Conservation (phyloP, 1,140 invertebrate genomes). For the Drosophila orosa region DNA sequence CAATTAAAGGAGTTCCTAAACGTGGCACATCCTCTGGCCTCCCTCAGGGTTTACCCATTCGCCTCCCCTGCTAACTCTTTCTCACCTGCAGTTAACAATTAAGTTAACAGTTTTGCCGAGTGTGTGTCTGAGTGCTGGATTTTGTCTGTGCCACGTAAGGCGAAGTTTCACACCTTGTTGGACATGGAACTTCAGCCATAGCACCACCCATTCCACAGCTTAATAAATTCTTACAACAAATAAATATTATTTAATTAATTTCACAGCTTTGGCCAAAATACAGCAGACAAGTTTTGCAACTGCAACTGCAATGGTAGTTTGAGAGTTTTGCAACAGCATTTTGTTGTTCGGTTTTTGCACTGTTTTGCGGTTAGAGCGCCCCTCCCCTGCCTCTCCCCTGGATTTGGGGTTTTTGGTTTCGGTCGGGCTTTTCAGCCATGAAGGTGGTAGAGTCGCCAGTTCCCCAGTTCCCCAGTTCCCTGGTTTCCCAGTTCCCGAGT, state of each 20-base stretch:
- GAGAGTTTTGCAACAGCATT: conserved; percentile 46
- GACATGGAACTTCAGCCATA: conserved; percentile 12
- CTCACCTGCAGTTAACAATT: conserved; percentile 65
- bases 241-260: conserved; percentile 82
- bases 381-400: not conserved
- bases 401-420: conserved; percentile 41
- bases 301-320: conserved; percentile 40
- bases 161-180: conserved; percentile 47
- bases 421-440: conserved; percentile 23
- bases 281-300: conserved; percentile 39
- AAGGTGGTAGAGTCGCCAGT: conserved; percentile 8
- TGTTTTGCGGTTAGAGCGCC: conserved; percentile 51
- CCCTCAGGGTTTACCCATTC: not conserved
- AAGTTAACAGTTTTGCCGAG: conserved; percentile 67
- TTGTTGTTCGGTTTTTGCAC: conserved; percentile 47
- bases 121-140: conserved; percentile 54
- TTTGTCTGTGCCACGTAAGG: conserved; percentile 32
- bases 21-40: conserved; percentile 42
- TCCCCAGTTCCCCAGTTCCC: conserved; percentile 1
- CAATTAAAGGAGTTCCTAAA: conserved; percentile 68
- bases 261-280: conserved; percentile 43
- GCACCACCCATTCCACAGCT: not conserved
- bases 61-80: not conserved
- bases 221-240: conserved; percentile 70
- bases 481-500: not conserved